Percentiles rank a stretch among this genome's conserved stretches.
phyloP scores from a whole-genome alignment of 2,113 vertebrate genomes.

The Ptyas mucosa region DNA sequence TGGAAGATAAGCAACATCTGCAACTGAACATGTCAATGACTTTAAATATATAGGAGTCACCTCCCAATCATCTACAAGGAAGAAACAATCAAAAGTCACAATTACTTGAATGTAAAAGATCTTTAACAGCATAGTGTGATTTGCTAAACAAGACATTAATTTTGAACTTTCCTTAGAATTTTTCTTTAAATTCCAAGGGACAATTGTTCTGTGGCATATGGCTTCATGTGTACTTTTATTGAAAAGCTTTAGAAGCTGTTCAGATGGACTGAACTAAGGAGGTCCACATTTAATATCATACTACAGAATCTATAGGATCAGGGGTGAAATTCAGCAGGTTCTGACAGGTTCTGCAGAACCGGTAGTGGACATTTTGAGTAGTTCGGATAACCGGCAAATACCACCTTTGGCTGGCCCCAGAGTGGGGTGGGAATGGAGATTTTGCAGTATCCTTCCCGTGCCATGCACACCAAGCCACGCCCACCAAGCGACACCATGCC shows the following conservation, averaged over 20 bases:
- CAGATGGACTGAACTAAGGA: background rate
- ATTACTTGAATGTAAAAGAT: background rate
- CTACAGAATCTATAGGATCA: background rate
- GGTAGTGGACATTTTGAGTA: too few relatives aligned
- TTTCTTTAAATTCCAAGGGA: background rate
- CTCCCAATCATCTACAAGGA: background rate
- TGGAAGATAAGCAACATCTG: background rate
- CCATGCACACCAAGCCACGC: too few relatives aligned
- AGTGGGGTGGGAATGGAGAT: too few relatives aligned
- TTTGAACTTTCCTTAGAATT: background rate
- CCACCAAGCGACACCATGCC: too few relatives aligned
- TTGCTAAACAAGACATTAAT: background rate
- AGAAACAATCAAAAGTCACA: background rate
- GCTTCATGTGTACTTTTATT: background rate
- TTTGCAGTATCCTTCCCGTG: too few relatives aligned
- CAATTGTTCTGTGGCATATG: background rate
- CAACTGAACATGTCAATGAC: background rate
- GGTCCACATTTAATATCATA: background rate
- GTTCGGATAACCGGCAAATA: too few relatives aligned
- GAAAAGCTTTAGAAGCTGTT: background rate
- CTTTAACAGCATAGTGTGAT: background rate
- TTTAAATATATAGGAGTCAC: background rate
- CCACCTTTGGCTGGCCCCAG: too few relatives aligned
- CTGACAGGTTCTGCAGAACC: too few relatives aligned
- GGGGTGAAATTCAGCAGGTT: too few relatives aligned